A percentile compares a stretch with the other conserved stretches of the same genome.
phyloP scores from a whole-genome alignment of 2,113 vertebrate species.

The Saguinus imperator region DNA sequence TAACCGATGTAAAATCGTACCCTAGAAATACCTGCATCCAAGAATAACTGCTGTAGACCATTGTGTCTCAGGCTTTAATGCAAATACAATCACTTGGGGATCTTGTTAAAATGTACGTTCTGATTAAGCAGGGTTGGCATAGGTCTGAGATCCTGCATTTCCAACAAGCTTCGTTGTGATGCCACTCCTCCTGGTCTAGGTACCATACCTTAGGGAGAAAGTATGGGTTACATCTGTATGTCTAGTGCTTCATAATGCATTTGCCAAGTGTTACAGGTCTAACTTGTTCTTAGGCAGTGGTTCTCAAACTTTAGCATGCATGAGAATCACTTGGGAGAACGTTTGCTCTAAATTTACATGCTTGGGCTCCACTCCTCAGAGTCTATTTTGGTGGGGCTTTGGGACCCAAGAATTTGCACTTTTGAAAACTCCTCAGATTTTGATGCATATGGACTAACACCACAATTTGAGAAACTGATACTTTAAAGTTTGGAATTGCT shows the following conservation, averaged over 20 bases:
- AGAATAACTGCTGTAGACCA: background rate
- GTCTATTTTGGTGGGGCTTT: background rate
- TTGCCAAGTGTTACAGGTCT: background rate
- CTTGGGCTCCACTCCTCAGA: background rate
- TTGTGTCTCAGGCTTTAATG: background rate
- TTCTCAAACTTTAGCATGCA: background rate
- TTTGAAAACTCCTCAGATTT: background rate
- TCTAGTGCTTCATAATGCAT: background rate
- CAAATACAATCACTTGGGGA: background rate
- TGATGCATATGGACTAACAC: background rate
- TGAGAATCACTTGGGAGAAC: background rate
- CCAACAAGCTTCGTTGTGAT: background rate
- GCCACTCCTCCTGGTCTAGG: background rate
- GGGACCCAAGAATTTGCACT: background rate
- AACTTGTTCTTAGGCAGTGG: background rate
- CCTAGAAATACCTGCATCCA: background rate
- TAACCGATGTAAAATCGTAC: background rate
- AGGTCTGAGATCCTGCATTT: background rate
- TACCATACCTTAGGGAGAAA: background rate
- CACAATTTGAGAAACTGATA: background rate
- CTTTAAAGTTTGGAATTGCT: conserved; percentile 1
- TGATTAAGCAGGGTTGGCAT: background rate
- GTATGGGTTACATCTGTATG: background rate
- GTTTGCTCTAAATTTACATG: background rate
- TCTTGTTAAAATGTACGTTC: background rate